Evolutionary conservation across 1,140 invertebrate genomes (phyloP), one percentile per base, ranked within the genome.

Genomic region (Oreohelix idahoensis): DNA sequence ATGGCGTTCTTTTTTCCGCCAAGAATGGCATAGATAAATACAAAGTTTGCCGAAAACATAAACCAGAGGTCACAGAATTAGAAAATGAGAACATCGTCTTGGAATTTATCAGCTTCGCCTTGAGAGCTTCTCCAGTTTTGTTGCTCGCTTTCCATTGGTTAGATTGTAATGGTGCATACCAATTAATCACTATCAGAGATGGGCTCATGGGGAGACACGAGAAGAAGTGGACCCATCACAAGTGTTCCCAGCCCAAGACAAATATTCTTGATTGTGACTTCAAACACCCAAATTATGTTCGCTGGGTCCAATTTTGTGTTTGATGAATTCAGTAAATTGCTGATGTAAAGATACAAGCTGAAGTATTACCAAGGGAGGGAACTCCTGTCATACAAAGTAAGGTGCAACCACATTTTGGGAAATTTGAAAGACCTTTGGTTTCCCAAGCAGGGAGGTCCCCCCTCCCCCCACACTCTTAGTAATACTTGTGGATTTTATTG

Each of bases 241-340:
- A 66, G 58, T 79, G 77, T 39, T 39, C 58, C n/a, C 77, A 35
- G 36, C 35, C 26, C 77, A 79, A 79, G 77, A 79, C 49, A 79
- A 79, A 79, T 79, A 79, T 66, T 69, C 77, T n/a, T 79, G 77
- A 79, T 79, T 79, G 77, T 35, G 58, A 53, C 77, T 66, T 79
- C 77, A 79, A 35, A 45, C 20, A 17, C 35, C 45, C 77, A 79
- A 79, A 79, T 79, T 66, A 79, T 66, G 15, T 79, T 79, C 58
- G 58, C 45, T n/a, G 53, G 20, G 35, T 42, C 77, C 77, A 79
- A 79, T 79, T 79, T 79, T 79, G 51, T 53, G 77, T 79, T 79
- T 79, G 77, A 79, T 79, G 77, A 79, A 79, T 79, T 53, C 77
- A 66, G 63, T 35, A 79, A 79, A 79, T 79, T 79, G 58, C 77